Conservation (phyloP, 2,797 vertebrate species). For the Poecilia wingei region DNA sequence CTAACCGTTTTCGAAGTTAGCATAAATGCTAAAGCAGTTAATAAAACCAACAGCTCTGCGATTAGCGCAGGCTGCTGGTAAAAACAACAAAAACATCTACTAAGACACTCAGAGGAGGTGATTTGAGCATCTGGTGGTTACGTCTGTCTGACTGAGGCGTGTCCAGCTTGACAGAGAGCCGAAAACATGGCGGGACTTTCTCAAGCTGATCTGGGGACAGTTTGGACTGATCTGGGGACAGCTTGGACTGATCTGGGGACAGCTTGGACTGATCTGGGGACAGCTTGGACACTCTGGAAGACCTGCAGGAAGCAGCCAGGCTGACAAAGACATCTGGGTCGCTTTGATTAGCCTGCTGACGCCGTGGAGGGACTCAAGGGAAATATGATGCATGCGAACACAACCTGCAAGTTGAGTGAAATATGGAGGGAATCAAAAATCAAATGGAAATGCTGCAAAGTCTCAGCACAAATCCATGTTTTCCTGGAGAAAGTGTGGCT, state of each 20-base stretch:
- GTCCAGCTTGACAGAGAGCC: neutral
- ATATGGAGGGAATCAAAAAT: neutral
- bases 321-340: neutral
- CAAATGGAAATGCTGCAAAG: neutral
- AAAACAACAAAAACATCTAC: neutral
- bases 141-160: neutral
- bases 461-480: neutral
- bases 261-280: neutral
- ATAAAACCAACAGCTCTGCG: neutral
- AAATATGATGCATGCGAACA: neutral
- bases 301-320: neutral
- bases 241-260: neutral
- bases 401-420: neutral
- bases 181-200: neutral
- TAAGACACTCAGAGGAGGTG: neutral
- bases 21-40: neutral
- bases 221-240: neutral
- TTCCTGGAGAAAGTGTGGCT: neutral
- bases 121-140: constrained; percentile 7
- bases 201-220: neutral
- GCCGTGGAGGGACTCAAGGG: neutral
- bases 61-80: neutral
- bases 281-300: neutral
- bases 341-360: neutral
- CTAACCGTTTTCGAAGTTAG: neutral